Base-by-base conservation (phyloP, 2,888 invertebrate genomes). In the Allacma fusca region DNA sequence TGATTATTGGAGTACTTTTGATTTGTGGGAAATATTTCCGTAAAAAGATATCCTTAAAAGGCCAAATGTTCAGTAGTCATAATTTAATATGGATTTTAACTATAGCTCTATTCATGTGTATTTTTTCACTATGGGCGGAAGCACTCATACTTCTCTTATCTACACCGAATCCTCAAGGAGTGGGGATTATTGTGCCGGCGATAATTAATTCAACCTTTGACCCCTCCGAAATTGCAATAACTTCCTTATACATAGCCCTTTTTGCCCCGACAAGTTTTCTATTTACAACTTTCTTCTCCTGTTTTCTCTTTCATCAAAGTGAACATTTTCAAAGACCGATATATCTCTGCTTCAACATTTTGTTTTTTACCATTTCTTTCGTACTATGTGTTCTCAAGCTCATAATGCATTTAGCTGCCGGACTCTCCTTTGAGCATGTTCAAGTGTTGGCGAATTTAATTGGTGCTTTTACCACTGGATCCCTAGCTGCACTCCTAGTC, bases 291-390 rank as follows among this genome's bases (percentile, higher is more conserved):
- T 69, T 64, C n/a, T 73, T 81, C 24, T 68, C 78, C 0, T 76
- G 79, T 19, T 9, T 74, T 29, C 79, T 83, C 73, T 83, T 80
- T 75, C 82, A 81, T 43, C 62, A 79, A 26, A 75, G 77, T 44
- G 83, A 83, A 74, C 44, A 62, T 16, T 34, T 29, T 44, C 76
- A 78, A 73, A 75, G 78, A n/a, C 62, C 80, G 21, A 80, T 78
- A 67, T 80, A 75, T 67, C 79, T 83, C 29, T 72, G 75, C 59
- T 44, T 83, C 67, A 81, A 80, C 74, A 79, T 82, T 67, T 40
- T 78, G 24, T 81, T 81, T 72, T 80, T 79, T 69, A 34, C 77
- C 57, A 23, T 79, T 50, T 72, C 81, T 12, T 68, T 74, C 19
- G 29, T 81, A 16, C 26, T 82, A 59, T 78, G 77, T 68, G 29